phyloP scores from a whole-genome alignment of 2,113 vertebrate genomes.

The Ageneiosus marmoratus region DNA sequence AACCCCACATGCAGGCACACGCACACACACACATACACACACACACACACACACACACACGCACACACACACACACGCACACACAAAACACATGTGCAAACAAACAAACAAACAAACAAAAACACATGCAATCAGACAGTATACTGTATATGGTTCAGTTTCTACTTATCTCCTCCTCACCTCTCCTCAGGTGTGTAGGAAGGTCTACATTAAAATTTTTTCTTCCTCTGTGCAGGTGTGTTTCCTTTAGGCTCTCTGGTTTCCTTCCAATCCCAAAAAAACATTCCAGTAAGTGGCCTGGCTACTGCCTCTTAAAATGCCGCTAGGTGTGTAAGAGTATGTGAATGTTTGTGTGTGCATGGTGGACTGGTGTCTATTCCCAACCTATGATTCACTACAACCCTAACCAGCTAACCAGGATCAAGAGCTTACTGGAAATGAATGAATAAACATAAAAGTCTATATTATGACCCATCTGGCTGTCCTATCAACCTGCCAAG shows the following conservation, averaged over 20 bases:
- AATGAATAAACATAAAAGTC: not conserved
- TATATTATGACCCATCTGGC: not conserved
- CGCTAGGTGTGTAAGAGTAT: not conserved
- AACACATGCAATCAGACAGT: not conserved
- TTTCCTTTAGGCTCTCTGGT: not conserved
- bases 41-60: constrained; percentile 20
- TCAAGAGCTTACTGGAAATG: not conserved
- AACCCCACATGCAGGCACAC: too few relatives aligned
- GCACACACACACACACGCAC: too few relatives aligned
- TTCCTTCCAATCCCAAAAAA: not conserved
- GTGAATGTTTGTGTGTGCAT: not conserved
- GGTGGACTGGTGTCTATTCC: not conserved
- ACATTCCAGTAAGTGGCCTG: not conserved
- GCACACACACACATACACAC: not conserved
- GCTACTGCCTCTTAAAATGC: not conserved
- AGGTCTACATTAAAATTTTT: not conserved
- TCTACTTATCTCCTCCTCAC: not conserved
- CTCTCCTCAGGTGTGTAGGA: not conserved
- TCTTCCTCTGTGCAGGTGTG: not conserved
- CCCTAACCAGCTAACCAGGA: too few relatives aligned
- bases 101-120: too few relatives aligned
- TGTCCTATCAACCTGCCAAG: constrained; percentile 1
- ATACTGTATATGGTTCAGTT: not conserved
- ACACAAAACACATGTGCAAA: too few relatives aligned
- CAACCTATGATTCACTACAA: not conserved